Percentiles rank a stretch among this genome's conserved stretches.
Evolutionary conservation across 2,797 vertebrate genomes (phyloP).

Genomic region (Diplodus sargus): DNA sequence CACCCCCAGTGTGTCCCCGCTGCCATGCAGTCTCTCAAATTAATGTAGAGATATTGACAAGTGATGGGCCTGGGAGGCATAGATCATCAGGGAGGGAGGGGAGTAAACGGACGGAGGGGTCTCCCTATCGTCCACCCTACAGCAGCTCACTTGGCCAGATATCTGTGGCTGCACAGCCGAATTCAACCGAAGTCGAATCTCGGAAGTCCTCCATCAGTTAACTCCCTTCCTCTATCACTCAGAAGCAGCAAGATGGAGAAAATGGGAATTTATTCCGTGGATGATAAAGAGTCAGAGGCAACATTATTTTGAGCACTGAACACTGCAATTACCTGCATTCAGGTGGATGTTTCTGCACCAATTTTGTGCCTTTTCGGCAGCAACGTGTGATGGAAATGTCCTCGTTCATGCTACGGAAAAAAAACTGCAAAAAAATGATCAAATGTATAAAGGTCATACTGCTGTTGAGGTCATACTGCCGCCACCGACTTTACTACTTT

Average conservation of each 20-base stretch:
- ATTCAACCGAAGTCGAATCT: not conserved
- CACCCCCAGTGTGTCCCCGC: constrained; percentile 44
- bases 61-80: constrained; percentile 90
- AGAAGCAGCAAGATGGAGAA: not conserved
- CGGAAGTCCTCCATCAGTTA: constrained; percentile 6
- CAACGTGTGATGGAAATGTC: too few relatives aligned
- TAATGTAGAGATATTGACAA: constrained; percentile 99
- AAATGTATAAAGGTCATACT: too few relatives aligned
- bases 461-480: too few relatives aligned
- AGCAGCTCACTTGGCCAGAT: constrained; percentile 1
- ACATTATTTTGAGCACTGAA: too few relatives aligned
- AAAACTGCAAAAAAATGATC: too few relatives aligned
- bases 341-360: too few relatives aligned
- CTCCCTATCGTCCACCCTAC: constrained; percentile 15
- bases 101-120: constrained; percentile 28
- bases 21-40: constrained; percentile 87
- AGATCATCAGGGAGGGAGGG: constrained; percentile 86
- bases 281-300: too few relatives aligned
- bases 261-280: not conserved
- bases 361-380: too few relatives aligned
- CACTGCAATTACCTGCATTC: too few relatives aligned
- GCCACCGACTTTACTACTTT: too few relatives aligned
- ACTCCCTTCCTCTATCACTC: constrained; percentile 1
- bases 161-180: not conserved
- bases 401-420: too few relatives aligned